Base-by-base conservation (phyloP, 2,797 vertebrate genomes). In the Thamnophis elegans region DNA sequence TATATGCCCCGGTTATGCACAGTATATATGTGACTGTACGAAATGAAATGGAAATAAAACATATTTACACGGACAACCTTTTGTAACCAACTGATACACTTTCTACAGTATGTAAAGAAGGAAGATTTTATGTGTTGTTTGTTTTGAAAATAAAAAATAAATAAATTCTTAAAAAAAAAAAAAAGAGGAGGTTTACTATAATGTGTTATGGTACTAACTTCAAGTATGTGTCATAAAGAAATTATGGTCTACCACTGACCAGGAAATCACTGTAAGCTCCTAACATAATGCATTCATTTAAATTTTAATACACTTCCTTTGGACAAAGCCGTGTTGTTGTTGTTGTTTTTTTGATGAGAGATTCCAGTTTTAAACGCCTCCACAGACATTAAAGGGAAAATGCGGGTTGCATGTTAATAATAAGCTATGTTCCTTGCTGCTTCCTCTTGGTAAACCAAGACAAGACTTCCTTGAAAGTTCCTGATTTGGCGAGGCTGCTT, bases 361-460 rank as follows among this genome's bases (percentile, higher is more conserved):
- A 94, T 95, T 95, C 94, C 96, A 95, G 90, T 88, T 94, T 95
- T 93, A 93, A 95, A 90, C 22, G 90, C 94, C 95, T 92, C 96
- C 95, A 94, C 95, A 89, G 73, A 88, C 95, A 87, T 94, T 95
- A 95, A 92, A 96, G 96, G 60, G 25, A 89, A 95, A 92, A 91
- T 90, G 56, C 36, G 65, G 47, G 85, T 89, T 51, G 87, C 94
- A 95, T 93, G 95, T 90, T 73, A 73, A 92, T 36, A 16, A 55
- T 95, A 78, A 89, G 78, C 56, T 95, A 1, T 42, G 36, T 56
- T 51, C 12, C 60, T 65, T 36, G 12, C 7, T 36, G 28, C 60
- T 89, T 87, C 86, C 68, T 89, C 89, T 73, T 86, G 58, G 58
- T 89, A n/a, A 42, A 88, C 28, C 89, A 94, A 85, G 51, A 92